A percentile compares a stretch with the other conserved stretches of the same genome.
phyloP scores from a whole-genome alignment of 2,113 vertebrate species.

The Scomber colias region DNA sequence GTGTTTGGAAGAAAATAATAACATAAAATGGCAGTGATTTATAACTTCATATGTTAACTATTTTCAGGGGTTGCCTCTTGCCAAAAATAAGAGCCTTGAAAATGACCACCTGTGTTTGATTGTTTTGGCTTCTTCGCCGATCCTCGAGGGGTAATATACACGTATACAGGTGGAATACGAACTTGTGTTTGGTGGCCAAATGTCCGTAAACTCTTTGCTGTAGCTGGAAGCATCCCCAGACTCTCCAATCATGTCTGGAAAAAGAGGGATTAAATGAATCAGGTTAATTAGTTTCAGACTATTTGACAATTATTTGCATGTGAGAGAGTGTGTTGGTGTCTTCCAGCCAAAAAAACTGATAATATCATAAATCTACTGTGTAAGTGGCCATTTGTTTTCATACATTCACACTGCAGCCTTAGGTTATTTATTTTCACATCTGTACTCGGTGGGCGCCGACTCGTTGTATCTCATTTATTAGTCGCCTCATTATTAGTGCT shows the following conservation, averaged over 20 bases:
- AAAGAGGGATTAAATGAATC: constrained; percentile 58
- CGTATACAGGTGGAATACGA: constrained; percentile 73
- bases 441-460: constrained; percentile 53
- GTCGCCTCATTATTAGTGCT: constrained; percentile 43
- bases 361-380: constrained; percentile 57
- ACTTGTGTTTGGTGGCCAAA: constrained; percentile 63
- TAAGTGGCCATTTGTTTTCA: constrained; percentile 56
- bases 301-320: constrained; percentile 54
- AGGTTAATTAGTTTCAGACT: constrained; percentile 59
- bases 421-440: constrained; percentile 62
- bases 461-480: constrained; percentile 64
- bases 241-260: constrained; percentile 69
- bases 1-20: constrained; percentile 71
- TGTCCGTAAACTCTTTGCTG: constrained; percentile 41
- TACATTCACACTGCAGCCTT: constrained; percentile 34
- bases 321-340: constrained; percentile 40
- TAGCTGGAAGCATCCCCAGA: constrained; percentile 51
- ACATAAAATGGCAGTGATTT: constrained; percentile 70
- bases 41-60: constrained; percentile 80
- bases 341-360: constrained; percentile 33
- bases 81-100: constrained; percentile 71
- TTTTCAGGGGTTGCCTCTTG: constrained; percentile 66
- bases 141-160: constrained; percentile 62
- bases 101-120: constrained; percentile 83
- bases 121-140: constrained; percentile 67